These are phyloP conservation scores for Sebastes diploproa DNA, from an alignment of 2,797 vertebrate genomes.

Conservation along the genomic window DNA sequence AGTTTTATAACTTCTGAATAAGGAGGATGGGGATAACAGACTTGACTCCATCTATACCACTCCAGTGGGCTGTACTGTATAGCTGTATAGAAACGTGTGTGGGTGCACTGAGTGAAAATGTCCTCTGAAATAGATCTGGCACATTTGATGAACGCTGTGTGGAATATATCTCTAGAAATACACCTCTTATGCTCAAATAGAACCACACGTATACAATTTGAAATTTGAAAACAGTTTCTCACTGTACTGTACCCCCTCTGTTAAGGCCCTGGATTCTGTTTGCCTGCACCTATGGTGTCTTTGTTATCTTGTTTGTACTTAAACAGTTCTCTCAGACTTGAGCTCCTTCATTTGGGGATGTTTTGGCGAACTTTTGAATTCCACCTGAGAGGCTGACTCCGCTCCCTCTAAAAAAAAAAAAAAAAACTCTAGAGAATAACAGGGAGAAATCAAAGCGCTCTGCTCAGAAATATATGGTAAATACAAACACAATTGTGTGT, in stretches of 20 bases:
- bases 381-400: conserved; percentile 40
- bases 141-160: conserved; percentile 20
- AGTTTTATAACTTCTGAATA: conserved; percentile 53
- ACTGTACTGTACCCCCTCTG: conserved; percentile 4
- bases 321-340: conserved; percentile 39
- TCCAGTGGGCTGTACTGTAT: neutral
- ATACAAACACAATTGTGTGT: conserved; percentile 32
- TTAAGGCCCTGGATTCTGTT: conserved; percentile 30
- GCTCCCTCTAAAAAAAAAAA: conserved; percentile 31
- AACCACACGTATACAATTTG: conserved; percentile 4
- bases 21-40: conserved; percentile 3
- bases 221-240: conserved; percentile 34
- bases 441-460: conserved; percentile 44
- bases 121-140: conserved; percentile 11
- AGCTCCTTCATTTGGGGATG: conserved; percentile 52
- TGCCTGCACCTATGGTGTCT: conserved; percentile 25
- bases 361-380: conserved; percentile 63
- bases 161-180: neutral
- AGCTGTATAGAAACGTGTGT: conserved; percentile 7
- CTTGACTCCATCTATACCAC: conserved; percentile 12
- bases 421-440: conserved; percentile 38
- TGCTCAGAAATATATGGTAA: conserved; percentile 38
- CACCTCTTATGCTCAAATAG: conserved; percentile 11
- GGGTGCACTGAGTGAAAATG: conserved; percentile 12
- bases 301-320: conserved; percentile 52